Conservation (phyloP, 1,140 invertebrate genomes). For the Atta texana region DNA sequence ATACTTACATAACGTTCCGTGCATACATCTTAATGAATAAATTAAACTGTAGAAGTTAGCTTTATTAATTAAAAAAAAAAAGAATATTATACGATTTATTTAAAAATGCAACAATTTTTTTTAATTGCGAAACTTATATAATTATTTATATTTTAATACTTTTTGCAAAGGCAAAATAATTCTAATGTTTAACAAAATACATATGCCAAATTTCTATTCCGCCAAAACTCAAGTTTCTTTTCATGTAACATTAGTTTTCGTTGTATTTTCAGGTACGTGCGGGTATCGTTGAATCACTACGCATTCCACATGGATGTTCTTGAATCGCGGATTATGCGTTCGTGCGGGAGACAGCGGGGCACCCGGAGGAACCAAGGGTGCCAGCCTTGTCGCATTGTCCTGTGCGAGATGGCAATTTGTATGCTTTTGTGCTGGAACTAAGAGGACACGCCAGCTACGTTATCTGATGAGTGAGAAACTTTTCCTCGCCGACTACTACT, state of each 20-base stretch:
- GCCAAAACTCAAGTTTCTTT: background rate
- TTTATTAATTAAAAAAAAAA: background rate
- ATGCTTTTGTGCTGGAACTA: slow-evolving; percentile 72
- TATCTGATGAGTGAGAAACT: slow-evolving; percentile 78
- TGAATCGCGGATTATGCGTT: slow-evolving; percentile 50
- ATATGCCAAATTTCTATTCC: too few relatives aligned
- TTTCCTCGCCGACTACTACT: slow-evolving; percentile 59
- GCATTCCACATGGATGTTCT: slow-evolving; percentile 50
- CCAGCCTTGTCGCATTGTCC: slow-evolving; percentile 72
- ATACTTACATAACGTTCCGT: background rate
- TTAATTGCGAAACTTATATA: background rate
- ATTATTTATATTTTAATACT: background rate
- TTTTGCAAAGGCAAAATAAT: background rate
- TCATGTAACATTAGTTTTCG: slow-evolving; percentile 2
- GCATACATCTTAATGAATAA: background rate
- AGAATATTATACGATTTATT: background rate
- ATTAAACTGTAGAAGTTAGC: background rate
- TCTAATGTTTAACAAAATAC: background rate
- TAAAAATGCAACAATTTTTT: background rate
- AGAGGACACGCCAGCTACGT: slow-evolving; percentile 71
- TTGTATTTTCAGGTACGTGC: background rate
- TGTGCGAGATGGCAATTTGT: slow-evolving; percentile 76
- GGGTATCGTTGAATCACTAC: slow-evolving; percentile 37
- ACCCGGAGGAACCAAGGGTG: slow-evolving; percentile 55
- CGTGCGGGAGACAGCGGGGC: slow-evolving; percentile 44